phyloP scores from a whole-genome alignment of 2,113 vertebrate species.

The Pedionomus torquatus region DNA sequence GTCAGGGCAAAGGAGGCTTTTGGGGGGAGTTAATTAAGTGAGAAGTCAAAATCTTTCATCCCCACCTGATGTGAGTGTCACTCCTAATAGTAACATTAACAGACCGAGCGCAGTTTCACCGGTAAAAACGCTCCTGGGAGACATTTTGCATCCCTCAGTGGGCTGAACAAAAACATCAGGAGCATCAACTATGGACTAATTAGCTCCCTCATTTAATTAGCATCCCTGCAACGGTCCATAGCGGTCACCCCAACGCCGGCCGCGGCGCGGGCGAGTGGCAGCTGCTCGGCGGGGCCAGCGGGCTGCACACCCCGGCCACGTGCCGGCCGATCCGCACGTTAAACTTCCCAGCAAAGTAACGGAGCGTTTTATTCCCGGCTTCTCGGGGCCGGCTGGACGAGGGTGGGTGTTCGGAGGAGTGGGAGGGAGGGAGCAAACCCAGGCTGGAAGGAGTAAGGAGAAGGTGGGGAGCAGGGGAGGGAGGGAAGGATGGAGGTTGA shows the following conservation, averaged over 20 bases:
- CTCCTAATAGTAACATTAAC: background rate
- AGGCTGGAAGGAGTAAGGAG: accelerated
- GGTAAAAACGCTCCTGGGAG: conserved; percentile 35
- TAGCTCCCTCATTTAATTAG: conserved; percentile 84
- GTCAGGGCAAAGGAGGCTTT: background rate
- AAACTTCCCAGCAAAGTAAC: background rate
- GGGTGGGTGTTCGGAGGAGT: accelerated
- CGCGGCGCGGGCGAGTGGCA: background rate
- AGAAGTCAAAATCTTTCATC: background rate
- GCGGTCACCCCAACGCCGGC: conserved; percentile 8
- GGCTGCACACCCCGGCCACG: background rate
- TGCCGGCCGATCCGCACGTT: background rate
- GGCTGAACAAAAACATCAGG: conserved; percentile 53
- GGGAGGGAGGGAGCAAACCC: no score
- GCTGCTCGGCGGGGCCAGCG: background rate
- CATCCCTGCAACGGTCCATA: conserved; percentile 44
- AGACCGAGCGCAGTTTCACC: background rate
- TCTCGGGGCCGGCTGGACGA: accelerated
- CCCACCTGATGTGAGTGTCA: background rate
- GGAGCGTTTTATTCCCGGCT: background rate
- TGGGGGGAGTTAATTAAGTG: background rate
- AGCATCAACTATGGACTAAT: conserved; percentile 81
- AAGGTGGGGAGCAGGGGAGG: background rate
- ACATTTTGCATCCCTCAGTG: conserved; percentile 23
- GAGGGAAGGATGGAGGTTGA: no score